Percentiles rank a stretch among this genome's conserved stretches.
These are phyloP conservation scores for Ricordea florida DNA, from an alignment of 92 coral and sea anemone genomes.

Conservation along the genomic window DNA sequence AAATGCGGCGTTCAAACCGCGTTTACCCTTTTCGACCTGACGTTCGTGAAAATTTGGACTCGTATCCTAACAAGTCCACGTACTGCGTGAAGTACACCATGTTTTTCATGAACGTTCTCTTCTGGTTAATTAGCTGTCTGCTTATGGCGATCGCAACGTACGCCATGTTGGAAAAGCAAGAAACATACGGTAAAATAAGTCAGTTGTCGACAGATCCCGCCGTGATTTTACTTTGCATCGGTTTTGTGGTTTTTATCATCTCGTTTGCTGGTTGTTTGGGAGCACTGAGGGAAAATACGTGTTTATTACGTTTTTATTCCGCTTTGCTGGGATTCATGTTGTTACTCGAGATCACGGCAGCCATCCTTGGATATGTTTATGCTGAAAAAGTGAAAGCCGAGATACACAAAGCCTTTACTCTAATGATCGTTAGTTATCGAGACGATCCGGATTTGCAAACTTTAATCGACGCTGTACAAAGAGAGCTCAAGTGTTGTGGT, in stretches of 20 bases:
- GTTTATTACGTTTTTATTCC: slow-evolving; percentile 80
- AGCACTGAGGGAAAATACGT: slow-evolving; percentile 88
- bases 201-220: slow-evolving; percentile 92
- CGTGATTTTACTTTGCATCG: slow-evolving; percentile 69
- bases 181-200: slow-evolving; percentile 82
- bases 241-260: slow-evolving; percentile 76
- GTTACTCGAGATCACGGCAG: slow-evolving; percentile 75
- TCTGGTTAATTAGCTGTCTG: slow-evolving; percentile 79
- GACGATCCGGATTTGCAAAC: slow-evolving; percentile 91
- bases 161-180: slow-evolving; percentile 85
- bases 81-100: slow-evolving; percentile 83
- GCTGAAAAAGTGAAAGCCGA: slow-evolving; percentile 67
- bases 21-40: slow-evolving; percentile 57
- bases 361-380: slow-evolving; percentile 82
- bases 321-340: slow-evolving; percentile 74
- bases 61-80: slow-evolving; percentile 77
- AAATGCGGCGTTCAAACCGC: slow-evolving; percentile 48
- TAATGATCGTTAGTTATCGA: slow-evolving; percentile 74
- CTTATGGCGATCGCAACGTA: slow-evolving; percentile 78
- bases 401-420: slow-evolving; percentile 73
- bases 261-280: slow-evolving; percentile 94
- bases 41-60: slow-evolving; percentile 3
- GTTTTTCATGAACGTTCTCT: slow-evolving; percentile 91
- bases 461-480: slow-evolving; percentile 80
- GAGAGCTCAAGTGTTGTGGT: slow-evolving; percentile 89